phyloP scores from a whole-genome alignment of 2,797 vertebrate species.

The Smutsia gigantea region DNA sequence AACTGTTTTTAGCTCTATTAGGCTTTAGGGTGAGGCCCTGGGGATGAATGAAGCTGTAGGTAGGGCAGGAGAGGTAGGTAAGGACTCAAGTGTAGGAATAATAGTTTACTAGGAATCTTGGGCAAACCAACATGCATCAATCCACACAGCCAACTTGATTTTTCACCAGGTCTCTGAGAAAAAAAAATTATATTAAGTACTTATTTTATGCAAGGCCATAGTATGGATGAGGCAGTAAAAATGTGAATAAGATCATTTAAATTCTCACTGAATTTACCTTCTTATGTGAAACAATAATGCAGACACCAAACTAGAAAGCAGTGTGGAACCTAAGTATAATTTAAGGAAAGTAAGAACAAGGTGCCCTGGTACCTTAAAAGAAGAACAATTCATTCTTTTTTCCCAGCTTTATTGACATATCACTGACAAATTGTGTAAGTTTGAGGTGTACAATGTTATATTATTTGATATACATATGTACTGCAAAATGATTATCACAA shows the following conservation, averaged over 20 bases:
- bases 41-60: not conserved
- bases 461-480: not conserved
- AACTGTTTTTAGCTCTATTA: not conserved
- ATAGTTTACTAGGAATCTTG: not conserved
- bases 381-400: not conserved
- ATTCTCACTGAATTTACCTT: not conserved
- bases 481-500: not conserved
- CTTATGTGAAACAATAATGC: not conserved
- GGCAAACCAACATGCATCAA: not conserved
- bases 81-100: not conserved
- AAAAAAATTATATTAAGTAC: not conserved
- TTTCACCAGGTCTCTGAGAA: not conserved
- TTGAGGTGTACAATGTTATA: not conserved
- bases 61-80: not conserved
- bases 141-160: not conserved
- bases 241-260: not conserved
- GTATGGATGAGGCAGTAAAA: not conserved
- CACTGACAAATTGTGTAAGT: not conserved
- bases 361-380: not conserved
- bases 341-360: not conserved
- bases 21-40: not conserved
- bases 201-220: not conserved
- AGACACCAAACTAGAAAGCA: not conserved
- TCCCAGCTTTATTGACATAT: not conserved
- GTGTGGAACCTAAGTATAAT: not conserved